A percentile compares a stretch with the other conserved stretches of the same genome.
Evolutionary conservation across 2,113 vertebrate genomes (phyloP).

Genomic region (Ailurus styani): DNA sequence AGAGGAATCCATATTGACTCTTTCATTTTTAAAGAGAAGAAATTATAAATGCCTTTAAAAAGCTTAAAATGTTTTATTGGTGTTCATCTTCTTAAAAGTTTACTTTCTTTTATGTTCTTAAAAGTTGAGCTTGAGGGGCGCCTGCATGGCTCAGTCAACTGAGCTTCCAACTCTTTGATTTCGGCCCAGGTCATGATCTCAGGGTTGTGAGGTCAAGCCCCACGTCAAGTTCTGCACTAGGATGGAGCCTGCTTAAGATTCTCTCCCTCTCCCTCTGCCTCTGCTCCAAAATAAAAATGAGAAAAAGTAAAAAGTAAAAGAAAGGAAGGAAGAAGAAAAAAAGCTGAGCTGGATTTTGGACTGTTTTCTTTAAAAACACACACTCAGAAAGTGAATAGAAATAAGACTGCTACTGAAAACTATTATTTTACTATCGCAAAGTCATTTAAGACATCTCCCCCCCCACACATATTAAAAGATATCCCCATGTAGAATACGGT

Average conservation of each 20-base stretch:
- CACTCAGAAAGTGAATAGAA: not conserved
- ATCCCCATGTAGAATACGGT: not conserved
- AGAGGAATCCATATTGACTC: not conserved
- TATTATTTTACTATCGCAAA: not conserved
- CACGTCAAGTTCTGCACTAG: not conserved
- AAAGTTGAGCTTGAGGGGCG: not conserved
- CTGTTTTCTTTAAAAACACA: not conserved
- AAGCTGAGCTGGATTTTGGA: not conserved
- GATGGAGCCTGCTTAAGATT: not conserved
- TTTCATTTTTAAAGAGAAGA: not conserved
- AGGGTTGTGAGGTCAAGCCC: not conserved
- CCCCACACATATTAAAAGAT: not conserved
- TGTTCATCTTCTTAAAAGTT: not conserved
- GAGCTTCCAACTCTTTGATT: not conserved
- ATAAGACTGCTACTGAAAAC: not conserved
- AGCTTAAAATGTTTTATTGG: not conserved
- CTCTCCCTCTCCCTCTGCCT: not conserved
- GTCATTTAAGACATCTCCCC: not conserved
- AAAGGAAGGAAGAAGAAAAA: not conserved
- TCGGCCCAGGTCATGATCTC: not conserved
- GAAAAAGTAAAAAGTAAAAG: no score
- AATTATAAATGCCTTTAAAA: not conserved
- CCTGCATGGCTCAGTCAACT: not conserved
- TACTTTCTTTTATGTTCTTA: not conserved
- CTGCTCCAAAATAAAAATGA: no score